Base-by-base conservation (phyloP, 2,888 invertebrate species). In the Xestia sexstrigata region DNA sequence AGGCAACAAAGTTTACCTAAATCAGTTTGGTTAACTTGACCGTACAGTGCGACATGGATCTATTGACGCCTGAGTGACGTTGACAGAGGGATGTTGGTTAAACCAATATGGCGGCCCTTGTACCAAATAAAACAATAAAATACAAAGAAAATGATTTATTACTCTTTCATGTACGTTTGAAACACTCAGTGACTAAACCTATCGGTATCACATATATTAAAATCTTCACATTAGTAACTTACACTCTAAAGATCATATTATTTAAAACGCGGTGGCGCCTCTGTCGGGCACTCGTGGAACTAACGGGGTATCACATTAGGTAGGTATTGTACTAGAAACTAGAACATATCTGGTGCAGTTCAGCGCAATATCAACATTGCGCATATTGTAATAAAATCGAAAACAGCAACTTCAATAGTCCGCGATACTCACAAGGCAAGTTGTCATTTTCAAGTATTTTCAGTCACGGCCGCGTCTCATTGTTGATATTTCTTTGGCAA, bases 101-200 rank as follows among this genome's bases (percentile, higher is more conserved):
- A 52, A 52, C 8, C 26, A 15, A 58, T 58, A 26, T 58, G 58
- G 58, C 58, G 58, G 58, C 26, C 60, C 60, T 39, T 7, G n/a
- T 65, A n/a, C 20, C 9, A 65, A 82, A 68, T 78, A 69, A 83
- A n/a, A 83, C 78, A 39, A 70, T 45, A 26, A 30, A 35, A 47
- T 77, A 65, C 68, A 69, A 45, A 60, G 0, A 78, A n/a, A 30
- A 39, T 72, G 23, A 69, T 81, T 82, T 81, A 81, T 78, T 81
- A 65, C 11, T 35, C 62, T 69, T 72, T 73, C 20, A 62, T 9
- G 2, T 68, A 68, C n/a, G 39, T 49, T 67, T 26, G 42, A 63
- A 60, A 35, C 26, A 20, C 26, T 45, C 13, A 55, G 30, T 45
- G 26, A 70, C 70, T 30, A 55, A 55, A 8, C 8, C 11, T 30